These are phyloP conservation scores for Panurus biarmicus DNA, from an alignment of 2,113 vertebrate species.

Conservation along the genomic window DNA sequence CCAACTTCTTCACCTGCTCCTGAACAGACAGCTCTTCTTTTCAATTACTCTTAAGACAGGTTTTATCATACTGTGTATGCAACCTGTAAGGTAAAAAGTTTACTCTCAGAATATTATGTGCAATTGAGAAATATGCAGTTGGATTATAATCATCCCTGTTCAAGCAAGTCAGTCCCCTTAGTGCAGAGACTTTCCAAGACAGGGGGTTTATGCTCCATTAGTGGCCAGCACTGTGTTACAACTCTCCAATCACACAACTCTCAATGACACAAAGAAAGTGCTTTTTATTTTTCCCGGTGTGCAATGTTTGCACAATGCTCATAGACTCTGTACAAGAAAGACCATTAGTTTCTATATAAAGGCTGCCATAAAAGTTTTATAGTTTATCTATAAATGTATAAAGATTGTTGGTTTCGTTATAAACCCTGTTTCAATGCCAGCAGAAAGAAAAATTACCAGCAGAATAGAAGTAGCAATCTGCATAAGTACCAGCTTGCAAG, in stretches of 20 bases:
- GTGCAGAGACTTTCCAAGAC: background rate
- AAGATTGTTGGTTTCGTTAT: conserved; percentile 69
- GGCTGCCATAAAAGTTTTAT: conserved; percentile 69
- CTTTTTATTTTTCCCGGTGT: conserved; percentile 61
- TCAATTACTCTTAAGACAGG: background rate
- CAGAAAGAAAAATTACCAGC: conserved; percentile 68
- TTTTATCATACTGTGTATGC: background rate
- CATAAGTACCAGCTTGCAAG: background rate
- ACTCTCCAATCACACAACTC: conserved; percentile 44
- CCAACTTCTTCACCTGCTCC: background rate
- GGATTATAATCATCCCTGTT: conserved; percentile 36
- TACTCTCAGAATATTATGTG: background rate
- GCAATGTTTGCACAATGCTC: conserved; percentile 58
- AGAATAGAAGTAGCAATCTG: conserved; percentile 49
- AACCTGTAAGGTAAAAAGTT: conserved; percentile 5
- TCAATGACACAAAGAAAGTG: conserved; percentile 60
- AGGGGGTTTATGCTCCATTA: conserved; percentile 37
- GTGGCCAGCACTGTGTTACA: conserved; percentile 19
- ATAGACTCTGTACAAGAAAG: conserved; percentile 55
- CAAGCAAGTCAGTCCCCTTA: conserved; percentile 16
- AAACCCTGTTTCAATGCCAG: conserved; percentile 54
- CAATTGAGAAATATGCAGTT: conserved; percentile 41
- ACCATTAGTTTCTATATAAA: conserved; percentile 73
- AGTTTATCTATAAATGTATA: conserved; percentile 71
- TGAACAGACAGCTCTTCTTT: background rate